Evolutionary conservation across 2,888 invertebrate species (phyloP).

Genomic region (Drosophila anomelani): DNA sequence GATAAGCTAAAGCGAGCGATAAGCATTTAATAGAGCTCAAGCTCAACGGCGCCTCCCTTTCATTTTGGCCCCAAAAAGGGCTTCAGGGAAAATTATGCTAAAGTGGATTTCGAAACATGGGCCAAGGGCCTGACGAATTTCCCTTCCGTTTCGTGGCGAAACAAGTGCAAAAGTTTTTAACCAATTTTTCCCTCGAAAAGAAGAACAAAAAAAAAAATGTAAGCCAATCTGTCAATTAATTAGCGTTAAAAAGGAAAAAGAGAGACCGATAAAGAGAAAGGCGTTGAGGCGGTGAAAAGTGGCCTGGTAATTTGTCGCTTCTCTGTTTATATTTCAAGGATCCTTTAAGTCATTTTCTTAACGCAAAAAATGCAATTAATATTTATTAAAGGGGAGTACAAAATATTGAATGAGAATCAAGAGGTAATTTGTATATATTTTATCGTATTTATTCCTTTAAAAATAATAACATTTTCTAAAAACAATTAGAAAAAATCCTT

Average conservation of each 20-base stretch:
- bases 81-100: slow-evolving; percentile 61
- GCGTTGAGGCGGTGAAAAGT: slow-evolving; percentile 2
- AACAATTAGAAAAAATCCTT: background rate
- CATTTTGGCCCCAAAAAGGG: slow-evolving; percentile 15
- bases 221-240: slow-evolving; percentile 68
- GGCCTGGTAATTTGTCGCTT: slow-evolving; percentile 7
- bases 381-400: background rate
- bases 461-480: background rate
- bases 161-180: slow-evolving; percentile 42
- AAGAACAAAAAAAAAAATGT: slow-evolving; percentile 1
- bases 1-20: slow-evolving; percentile 52
- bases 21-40: slow-evolving; percentile 70
- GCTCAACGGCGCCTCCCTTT: slow-evolving; percentile 6
- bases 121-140: slow-evolving; percentile 60
- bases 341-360: background rate
- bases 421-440: background rate
- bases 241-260: slow-evolving; percentile 1
- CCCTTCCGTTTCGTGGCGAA: slow-evolving; percentile 30
- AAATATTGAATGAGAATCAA: too few species aligned
- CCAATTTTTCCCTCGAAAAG: slow-evolving; percentile 5
- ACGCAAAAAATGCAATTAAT: background rate
- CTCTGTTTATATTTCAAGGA: background rate
- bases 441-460: background rate
- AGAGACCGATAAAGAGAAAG: background rate
- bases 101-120: slow-evolving; percentile 68